Base-by-base conservation (phyloP, 2,888 invertebrate species). In the Cephus sareptanus region DNA sequence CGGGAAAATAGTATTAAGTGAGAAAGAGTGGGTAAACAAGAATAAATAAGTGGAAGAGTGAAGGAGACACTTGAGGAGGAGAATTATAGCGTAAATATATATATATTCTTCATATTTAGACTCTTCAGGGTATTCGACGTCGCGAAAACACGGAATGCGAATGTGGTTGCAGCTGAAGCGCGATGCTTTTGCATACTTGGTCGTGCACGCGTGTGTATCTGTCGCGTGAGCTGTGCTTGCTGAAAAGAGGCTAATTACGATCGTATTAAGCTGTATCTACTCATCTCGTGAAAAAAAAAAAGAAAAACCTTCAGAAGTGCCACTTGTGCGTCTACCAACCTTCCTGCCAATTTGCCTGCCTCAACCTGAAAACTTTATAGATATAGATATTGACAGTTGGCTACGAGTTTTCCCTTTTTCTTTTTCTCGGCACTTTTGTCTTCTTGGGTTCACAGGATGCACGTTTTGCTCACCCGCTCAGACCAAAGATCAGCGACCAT, bases 191-290 rank as follows among this genome's bases (percentile, higher is more conserved):
- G 56, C 56, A 56, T 2, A 56, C 23, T 56, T 56, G 23, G 56
- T 71, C 9, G 12, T 23, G 71, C 34, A 31, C 80, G 82, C 82
- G 77, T 82, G 84, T 83, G 81, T 84, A 84, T 82, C 81, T 86
- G 84, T 84, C 83, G 83, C 81, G 83, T 80, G 56, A 56, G 56
- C 56, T 56, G 23, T 23, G 34, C 31, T 1, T 15, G 69, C 68
- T 75, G 34, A 30, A 69, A 40, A 68, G 84, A 82, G 81, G 84
- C 83, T 85, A 86, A 86, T 87, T 87, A 84, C 82, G 83, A 85
- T 86, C 56, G 23, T 56, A 71, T 71, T 71, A 71, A 71, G 30
- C 34, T 34, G 71, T 34, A 34, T 30, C 15, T 71, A 30, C 13
- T 11, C 71, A 23, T 56, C 56, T 23, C 9, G 56, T 2, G 56